Percentiles rank a stretch among this genome's conserved stretches.
Evolutionary conservation across 2,888 invertebrate genomes (phyloP).

Genomic region (Leucoptera coffeella): DNA sequence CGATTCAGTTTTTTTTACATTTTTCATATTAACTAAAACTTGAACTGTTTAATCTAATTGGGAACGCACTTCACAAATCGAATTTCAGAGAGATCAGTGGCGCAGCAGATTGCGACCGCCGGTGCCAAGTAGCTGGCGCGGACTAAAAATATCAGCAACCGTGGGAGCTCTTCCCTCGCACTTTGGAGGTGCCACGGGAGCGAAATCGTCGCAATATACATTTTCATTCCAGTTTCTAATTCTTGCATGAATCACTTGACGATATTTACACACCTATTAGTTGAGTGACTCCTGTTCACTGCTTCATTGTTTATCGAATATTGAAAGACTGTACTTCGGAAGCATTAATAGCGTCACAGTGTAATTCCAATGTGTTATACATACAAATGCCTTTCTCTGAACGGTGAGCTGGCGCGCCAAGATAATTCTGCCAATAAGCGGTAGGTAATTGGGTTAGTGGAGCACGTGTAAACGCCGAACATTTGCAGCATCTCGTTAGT

Average conservation of each 20-base stretch:
- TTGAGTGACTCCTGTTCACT: too few species aligned
- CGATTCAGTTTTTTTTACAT: too few species aligned
- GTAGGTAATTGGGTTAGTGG: constrained; percentile 43
- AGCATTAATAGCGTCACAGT: too few species aligned
- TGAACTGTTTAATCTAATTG: too few species aligned
- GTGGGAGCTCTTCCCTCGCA: constrained; percentile 55
- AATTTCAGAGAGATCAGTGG: constrained; percentile 49
- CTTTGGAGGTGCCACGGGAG: constrained; percentile 35
- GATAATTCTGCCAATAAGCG: constrained; percentile 43
- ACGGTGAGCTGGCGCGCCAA: constrained; percentile 28
- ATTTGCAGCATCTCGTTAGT: too few species aligned
- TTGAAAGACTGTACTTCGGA: too few species aligned
- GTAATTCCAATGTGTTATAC: too few species aligned
- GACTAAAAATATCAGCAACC: constrained; percentile 62
- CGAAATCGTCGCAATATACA: constrained; percentile 36
- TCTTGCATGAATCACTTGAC: too few species aligned
- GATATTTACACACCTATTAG: too few species aligned
- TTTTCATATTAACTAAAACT: too few species aligned
- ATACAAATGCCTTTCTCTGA: constrained; percentile 15
- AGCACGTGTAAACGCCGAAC: constrained; percentile 28
- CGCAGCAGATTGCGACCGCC: constrained; percentile 48
- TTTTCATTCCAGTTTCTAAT: too few species aligned
- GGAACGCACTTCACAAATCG: constrained; percentile 38
- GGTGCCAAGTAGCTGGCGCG: constrained; percentile 61
- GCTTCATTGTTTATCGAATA: too few species aligned